Base-by-base conservation (phyloP, 64 coral and sea anemone genomes). In the Montipora cactus region DNA sequence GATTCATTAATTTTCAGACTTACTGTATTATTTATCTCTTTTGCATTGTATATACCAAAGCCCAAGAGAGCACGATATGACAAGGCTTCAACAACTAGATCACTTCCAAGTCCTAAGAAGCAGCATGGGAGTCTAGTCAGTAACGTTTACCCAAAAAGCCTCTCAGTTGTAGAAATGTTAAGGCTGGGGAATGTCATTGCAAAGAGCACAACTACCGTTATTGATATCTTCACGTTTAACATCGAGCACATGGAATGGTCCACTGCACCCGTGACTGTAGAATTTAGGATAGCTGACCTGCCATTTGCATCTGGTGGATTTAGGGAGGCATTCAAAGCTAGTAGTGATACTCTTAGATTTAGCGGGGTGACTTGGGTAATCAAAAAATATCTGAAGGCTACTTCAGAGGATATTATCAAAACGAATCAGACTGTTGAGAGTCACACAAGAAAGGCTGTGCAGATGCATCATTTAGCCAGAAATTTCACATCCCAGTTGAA, bases 111-210 rank as follows among this genome's bases (percentile, higher is more conserved):
- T 25, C 23, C 23, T 25, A 25, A 25, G 23, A 25, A 25, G 23
- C 23, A 25, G 23, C 23, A 25, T 25, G 23, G 23, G 23, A 53
- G 51, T 9, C 51, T 25, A 25, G 23, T 25, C 23, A 25, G 23
- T 25, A 25, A 25, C 0, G 23, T 25, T 25, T 25, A 25, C 51
- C 51, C 51, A 53, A 53, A 53, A 53, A 53, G 51, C 8, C 51
- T 53, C 8, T 87, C 8, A 83, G 48, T 64, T 95, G 22, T 78
- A 3, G 78, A 95, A 13, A 95, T 84, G 87, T 23, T 95, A 48
- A 87, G 90, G 48, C 81, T 95, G 19, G 93, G 80, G 44, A 95
- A 84, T 37, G 72, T 86, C 8, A 90, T 90, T 44, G 4, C 49
- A 4, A 85, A 85, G 23, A 89, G 67, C 8, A 85, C 69, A 21